Base-by-base conservation (phyloP, 2,113 vertebrate genomes). In the Osmerus mordax region DNA sequence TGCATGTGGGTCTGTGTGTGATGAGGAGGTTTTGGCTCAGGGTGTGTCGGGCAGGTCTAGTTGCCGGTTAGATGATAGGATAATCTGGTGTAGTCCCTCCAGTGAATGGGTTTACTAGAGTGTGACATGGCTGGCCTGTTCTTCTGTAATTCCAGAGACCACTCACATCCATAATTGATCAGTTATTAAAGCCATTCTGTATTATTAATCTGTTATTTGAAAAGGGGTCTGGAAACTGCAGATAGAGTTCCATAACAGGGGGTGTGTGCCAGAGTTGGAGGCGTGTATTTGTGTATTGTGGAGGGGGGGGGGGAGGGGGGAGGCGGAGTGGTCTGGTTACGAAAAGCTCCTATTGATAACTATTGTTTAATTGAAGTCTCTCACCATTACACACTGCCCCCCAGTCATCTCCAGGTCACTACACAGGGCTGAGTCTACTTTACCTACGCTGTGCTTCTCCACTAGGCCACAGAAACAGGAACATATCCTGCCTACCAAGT, bases 21-120 rank as follows among this genome's bases (percentile, higher is more conserved):
- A 47, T 47, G 41, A 47, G 9, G 41, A 47, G 41, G 41, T 47
- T 47, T 9, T 47, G 41, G 41, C 41, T 47, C 41, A 2, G 41
- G 41, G 41, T 5, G 8, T 47, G 41, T 8, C 2, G 41, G 41
- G 41, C 41, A 47, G 41, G 41, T 47, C 41, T 47, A 1, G 41
- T 47, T 28, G 13, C 5, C 19, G 67, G 36, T 69, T n/a, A 47
- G 55, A 64, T 47, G 18, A 51, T 28, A 64, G 63, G 12, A 63
- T 62, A 36, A 41, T 7, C 36, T n/a, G 72, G 47, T 70, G 55
- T 25, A 52, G 66, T 65, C 29, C 59, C 61, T 69, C 54, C 53
- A 28, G 25, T 28, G 60, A 15, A 62, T 28, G 60, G 60, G 23
- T 62, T 28, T 7, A 16, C 28, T 62, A 28, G 60, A 62, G 60